phyloP scores from a whole-genome alignment of 2,797 vertebrate genomes.

The Sylvia borin region DNA sequence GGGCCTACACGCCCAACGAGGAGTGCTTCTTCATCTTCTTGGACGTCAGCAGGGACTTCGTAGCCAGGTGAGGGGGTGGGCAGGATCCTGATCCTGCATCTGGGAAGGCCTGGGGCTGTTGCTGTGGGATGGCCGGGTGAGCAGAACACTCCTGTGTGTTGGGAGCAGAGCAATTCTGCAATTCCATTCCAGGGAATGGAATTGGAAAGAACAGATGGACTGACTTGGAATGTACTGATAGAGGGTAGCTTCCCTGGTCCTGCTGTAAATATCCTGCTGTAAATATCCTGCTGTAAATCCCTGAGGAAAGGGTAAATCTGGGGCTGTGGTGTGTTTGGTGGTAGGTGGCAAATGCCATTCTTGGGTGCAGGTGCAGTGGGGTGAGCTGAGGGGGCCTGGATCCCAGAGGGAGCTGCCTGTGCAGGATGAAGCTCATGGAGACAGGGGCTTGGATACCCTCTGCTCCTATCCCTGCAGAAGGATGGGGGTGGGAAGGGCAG shows the following conservation, averaged over 20 bases:
- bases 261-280: not conserved
- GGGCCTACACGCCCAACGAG: slow-evolving; percentile 94
- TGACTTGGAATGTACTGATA: not conserved
- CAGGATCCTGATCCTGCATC: not conserved
- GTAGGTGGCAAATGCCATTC: not conserved
- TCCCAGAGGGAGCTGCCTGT: not conserved
- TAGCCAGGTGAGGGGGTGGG: slow-evolving; percentile 85
- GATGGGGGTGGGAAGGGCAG: not conserved
- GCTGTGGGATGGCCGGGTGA: fast-evolving
- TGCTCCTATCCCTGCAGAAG: fast-evolving
- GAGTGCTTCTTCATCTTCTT: slow-evolving; percentile 99
- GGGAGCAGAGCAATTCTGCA: not conserved
- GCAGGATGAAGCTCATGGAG: not conserved
- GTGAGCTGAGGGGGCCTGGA: not conserved
- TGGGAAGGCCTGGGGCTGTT: fast-evolving
- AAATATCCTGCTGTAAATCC: not conserved
- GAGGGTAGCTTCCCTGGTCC: not conserved
- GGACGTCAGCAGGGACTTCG: slow-evolving; percentile 95
- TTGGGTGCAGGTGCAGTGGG: not conserved
- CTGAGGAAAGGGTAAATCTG: not conserved
- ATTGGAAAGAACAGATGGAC: not conserved
- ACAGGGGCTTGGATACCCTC: not conserved
- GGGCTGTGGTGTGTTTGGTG: not conserved
- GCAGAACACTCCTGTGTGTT: not conserved
- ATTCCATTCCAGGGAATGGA: not conserved